phyloP scores from a whole-genome alignment of 2,113 vertebrate species.

The Arothron firmamentum region DNA sequence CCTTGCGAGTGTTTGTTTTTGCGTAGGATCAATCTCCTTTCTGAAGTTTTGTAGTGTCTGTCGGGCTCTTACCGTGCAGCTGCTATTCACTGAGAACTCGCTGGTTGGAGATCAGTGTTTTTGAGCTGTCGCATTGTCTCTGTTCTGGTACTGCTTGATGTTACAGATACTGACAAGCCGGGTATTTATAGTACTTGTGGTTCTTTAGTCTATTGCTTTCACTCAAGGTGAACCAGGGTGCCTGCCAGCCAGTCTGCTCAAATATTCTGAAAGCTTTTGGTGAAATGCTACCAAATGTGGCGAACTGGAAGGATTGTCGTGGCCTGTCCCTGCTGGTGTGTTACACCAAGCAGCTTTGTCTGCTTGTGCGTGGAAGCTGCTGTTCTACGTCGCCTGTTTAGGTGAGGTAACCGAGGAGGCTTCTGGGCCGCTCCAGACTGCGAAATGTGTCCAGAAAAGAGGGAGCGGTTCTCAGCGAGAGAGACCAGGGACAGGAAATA shows the following conservation, averaged over 20 bases:
- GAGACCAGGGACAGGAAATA: slow-evolving; percentile 58
- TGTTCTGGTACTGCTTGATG: slow-evolving; percentile 53
- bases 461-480: slow-evolving; percentile 46
- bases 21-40: slow-evolving; percentile 47
- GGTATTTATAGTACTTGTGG: slow-evolving; percentile 64
- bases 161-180: slow-evolving; percentile 55
- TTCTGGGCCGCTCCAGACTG: slow-evolving; percentile 14
- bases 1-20: slow-evolving; percentile 52
- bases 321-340: slow-evolving; percentile 8
- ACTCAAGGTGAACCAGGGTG: slow-evolving; percentile 54
- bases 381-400: background rate
- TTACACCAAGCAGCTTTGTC: slow-evolving; percentile 19
- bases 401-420: slow-evolving; percentile 3
- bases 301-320: slow-evolving; percentile 32
- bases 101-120: slow-evolving; percentile 23
- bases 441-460: slow-evolving; percentile 28
- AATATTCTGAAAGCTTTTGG: slow-evolving; percentile 14
- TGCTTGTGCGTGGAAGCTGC: background rate
- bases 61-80: slow-evolving; percentile 46
- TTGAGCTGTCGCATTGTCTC: slow-evolving; percentile 40
- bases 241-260: slow-evolving; percentile 26
- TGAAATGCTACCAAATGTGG: slow-evolving; percentile 34
- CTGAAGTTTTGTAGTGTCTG: slow-evolving; percentile 52
- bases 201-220: slow-evolving; percentile 51
- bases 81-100: slow-evolving; percentile 38